phyloP scores from a whole-genome alignment of 1,140 invertebrate genomes.

The Danaus plexippus region DNA sequence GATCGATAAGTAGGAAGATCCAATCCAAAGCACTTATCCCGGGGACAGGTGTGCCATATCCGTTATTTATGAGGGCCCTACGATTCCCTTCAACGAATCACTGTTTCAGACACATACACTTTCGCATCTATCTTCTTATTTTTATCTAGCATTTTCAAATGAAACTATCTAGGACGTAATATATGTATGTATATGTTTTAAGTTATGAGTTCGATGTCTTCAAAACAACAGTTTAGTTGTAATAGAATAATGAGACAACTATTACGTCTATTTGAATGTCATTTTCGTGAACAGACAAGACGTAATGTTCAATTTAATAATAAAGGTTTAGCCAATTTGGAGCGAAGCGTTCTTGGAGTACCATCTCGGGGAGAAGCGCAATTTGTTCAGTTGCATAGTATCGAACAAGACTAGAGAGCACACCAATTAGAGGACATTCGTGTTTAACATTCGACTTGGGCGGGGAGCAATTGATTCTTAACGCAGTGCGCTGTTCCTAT shows the following conservation, averaged over 20 bases:
- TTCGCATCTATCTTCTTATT: conserved; percentile 20
- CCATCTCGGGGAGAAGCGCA: conserved; percentile 32
- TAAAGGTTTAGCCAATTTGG: conserved; percentile 45
- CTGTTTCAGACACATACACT: conserved; percentile 44
- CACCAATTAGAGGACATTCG: conserved; percentile 39
- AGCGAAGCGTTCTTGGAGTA: conserved; percentile 16
- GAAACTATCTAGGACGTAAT: too few species aligned
- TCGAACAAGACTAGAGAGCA: conserved; percentile 27
- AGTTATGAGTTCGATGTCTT: too few species aligned
- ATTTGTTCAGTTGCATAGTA: conserved; percentile 42
- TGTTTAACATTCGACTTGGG: conserved; percentile 15
- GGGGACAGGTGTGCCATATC: conserved; percentile 43
- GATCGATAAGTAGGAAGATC: conserved; percentile 25
- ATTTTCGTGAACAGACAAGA: conserved; percentile 28
- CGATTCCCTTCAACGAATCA: conserved; percentile 29
- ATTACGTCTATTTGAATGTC: too few species aligned
- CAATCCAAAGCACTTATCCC: conserved; percentile 28
- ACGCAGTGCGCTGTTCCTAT: conserved; percentile 6
- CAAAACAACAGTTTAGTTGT: too few species aligned
- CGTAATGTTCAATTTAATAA: conserved; percentile 44
- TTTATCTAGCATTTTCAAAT: conserved; percentile 7
- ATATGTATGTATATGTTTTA: too few species aligned
- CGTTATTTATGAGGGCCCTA: conserved; percentile 44
- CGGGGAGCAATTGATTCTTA: conserved; percentile 14
- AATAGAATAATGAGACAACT: too few species aligned